A percentile compares a stretch with the other conserved stretches of the same genome.
These are phyloP conservation scores for Ganaspis sp. DNA, from an alignment of 1,140 invertebrate species.

Conservation along the genomic window DNA sequence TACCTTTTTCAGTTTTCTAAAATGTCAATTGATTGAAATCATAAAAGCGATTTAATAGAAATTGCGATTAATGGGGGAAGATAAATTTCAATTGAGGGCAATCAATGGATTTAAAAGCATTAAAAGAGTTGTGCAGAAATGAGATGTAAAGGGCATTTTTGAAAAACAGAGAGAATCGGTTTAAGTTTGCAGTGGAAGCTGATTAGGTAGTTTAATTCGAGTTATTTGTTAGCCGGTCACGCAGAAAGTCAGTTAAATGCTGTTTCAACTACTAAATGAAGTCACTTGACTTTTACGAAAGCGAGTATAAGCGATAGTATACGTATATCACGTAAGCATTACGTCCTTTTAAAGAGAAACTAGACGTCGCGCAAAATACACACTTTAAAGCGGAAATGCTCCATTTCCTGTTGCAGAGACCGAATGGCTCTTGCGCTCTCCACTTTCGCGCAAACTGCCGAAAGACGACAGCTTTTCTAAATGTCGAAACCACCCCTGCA, in stretches of 20 bases:
- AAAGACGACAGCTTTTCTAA: slow-evolving; percentile 25
- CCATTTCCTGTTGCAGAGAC: slow-evolving; percentile 49
- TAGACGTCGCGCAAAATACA: slow-evolving; percentile 35
- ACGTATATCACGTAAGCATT: slow-evolving; percentile 27
- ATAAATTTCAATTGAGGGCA: too few relatives aligned
- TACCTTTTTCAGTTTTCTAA: too few relatives aligned
- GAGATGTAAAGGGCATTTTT: neutral
- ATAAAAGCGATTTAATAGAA: too few relatives aligned
- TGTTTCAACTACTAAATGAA: slow-evolving; percentile 11
- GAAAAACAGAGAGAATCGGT: neutral
- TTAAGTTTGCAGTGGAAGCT: neutral
- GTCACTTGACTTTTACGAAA: slow-evolving; percentile 15
- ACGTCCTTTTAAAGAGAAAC: slow-evolving; percentile 28
- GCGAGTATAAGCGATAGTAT: neutral
- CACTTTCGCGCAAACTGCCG: slow-evolving; percentile 14
- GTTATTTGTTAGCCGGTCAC: neutral
- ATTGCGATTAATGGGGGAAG: too few relatives aligned
- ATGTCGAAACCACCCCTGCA: slow-evolving; percentile 3
- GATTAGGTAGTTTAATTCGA: slow-evolving; percentile 4
- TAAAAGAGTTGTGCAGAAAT: too few relatives aligned
- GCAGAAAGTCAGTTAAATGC: neutral
- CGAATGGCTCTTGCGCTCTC: slow-evolving; percentile 9
- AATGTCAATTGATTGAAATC: too few relatives aligned
- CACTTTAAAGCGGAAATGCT: slow-evolving; percentile 50
- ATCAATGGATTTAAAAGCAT: too few relatives aligned